phyloP scores from a whole-genome alignment of 1,140 invertebrate species.

The Pogonognathellus flavescens region DNA sequence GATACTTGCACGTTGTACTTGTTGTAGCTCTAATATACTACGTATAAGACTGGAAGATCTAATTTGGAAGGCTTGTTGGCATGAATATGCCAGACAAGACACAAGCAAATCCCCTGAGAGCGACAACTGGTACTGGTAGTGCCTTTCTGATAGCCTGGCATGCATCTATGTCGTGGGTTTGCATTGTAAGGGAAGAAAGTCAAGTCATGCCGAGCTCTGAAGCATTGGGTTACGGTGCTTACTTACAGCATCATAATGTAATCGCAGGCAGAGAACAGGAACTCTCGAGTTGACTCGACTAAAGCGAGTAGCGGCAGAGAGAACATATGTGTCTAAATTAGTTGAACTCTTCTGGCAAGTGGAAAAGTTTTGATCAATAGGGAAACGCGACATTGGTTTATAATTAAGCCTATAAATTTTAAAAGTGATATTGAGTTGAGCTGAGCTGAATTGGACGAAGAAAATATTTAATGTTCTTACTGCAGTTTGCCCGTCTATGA shows the following conservation, averaged over 20 bases:
- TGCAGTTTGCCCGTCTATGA: no score
- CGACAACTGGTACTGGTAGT: slow-evolving; percentile 33
- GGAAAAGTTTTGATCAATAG: slow-evolving; percentile 58
- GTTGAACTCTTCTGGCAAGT: slow-evolving; percentile 49
- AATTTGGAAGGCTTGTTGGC: slow-evolving; percentile 32
- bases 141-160: neutral
- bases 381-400: slow-evolving; percentile 59
- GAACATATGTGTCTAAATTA: slow-evolving; percentile 50
- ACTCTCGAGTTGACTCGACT: slow-evolving; percentile 19
- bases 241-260: slow-evolving; percentile 40
- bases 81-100: slow-evolving; percentile 46
- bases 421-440: slow-evolving; percentile 51
- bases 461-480: slow-evolving; percentile 47
- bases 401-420: slow-evolving; percentile 63
- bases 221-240: slow-evolving; percentile 32
- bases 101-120: slow-evolving; percentile 40
- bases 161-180: slow-evolving; percentile 14
- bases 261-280: slow-evolving; percentile 15
- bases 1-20: neutral
- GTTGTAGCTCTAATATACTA: slow-evolving; percentile 2
- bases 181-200: slow-evolving; percentile 7
- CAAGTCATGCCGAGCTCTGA: slow-evolving; percentile 13
- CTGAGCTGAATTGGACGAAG: slow-evolving; percentile 43
- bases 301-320: neutral
- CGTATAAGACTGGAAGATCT: slow-evolving; percentile 13